Conservation (phyloP, 2,797 vertebrate genomes). For the Perodicticus potto region DNA sequence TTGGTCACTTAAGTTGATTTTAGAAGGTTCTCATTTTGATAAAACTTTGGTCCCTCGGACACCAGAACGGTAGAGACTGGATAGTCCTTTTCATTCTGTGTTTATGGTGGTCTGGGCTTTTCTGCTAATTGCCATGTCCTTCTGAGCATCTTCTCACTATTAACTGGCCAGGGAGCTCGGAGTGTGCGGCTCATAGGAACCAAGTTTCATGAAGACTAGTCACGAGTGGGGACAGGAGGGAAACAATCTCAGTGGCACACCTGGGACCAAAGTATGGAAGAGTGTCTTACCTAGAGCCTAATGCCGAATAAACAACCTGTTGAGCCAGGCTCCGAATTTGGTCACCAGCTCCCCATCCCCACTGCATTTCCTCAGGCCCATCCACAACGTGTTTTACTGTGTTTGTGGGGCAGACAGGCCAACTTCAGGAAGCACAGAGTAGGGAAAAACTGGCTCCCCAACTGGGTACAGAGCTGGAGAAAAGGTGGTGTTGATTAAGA, state of each 20-base stretch:
- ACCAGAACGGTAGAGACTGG: not conserved
- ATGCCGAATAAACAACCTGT: not conserved
- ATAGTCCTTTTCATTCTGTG: not conserved
- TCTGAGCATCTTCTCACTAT: not conserved
- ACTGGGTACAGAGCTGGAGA: not conserved
- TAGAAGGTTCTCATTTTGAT: constrained; percentile 12
- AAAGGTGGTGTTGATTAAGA: not conserved
- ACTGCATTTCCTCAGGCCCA: fast-evolving
- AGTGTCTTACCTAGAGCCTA: not conserved
- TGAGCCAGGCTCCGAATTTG: not conserved
- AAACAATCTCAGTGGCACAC: not conserved
- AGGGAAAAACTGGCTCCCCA: not conserved
- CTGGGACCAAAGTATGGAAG: not conserved
- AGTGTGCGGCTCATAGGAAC: not conserved
- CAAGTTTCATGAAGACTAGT: not conserved
- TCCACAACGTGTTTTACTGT: not conserved
- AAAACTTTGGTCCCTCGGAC: not conserved
- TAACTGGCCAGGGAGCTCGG: not conserved
- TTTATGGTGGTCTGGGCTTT: not conserved
- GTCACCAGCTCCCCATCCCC: not conserved
- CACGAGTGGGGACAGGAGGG: not conserved
- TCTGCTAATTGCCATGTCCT: not conserved
- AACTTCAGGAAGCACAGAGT: not conserved
- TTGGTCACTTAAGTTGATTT: not conserved
- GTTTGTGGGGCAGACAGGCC: not conserved